phyloP scores from a whole-genome alignment of 2,888 invertebrate species.

The Rhorus exstirpatorius region DNA sequence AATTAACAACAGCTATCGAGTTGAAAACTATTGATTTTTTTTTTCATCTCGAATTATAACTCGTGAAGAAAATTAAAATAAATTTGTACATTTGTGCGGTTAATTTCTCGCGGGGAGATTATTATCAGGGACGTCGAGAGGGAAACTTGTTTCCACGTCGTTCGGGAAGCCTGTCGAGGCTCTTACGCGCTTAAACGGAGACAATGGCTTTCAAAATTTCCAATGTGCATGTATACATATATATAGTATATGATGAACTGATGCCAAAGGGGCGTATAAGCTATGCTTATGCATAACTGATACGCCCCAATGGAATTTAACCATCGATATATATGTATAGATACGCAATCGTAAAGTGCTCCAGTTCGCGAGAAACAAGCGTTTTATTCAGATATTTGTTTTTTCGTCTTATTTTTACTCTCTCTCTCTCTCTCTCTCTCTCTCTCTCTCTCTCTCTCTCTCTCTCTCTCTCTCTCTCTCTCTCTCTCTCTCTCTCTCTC shows the following conservation, averaged over 20 bases:
- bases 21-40: slow-evolving; percentile 18
- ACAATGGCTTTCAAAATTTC: slow-evolving; percentile 68
- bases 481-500: slow-evolving; percentile 21
- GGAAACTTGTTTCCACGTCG: slow-evolving; percentile 51
- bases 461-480: too few species aligned
- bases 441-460: too few species aligned
- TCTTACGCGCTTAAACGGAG: slow-evolving; percentile 61
- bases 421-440: too few species aligned
- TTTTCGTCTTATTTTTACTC: slow-evolving; percentile 7
- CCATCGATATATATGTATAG: not conserved
- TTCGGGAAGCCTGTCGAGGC: slow-evolving; percentile 29
- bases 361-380: slow-evolving; percentile 56
- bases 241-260: too few species aligned
- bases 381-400: slow-evolving; percentile 46
- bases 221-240: not conserved
- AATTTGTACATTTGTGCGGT: too few species aligned
- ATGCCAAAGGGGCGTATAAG: too few species aligned
- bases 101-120: slow-evolving; percentile 13
- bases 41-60: not conserved
- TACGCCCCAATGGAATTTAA: too few species aligned
- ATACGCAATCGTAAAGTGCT: slow-evolving; percentile 55
- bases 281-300: too few species aligned
- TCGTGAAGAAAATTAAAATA: slow-evolving; percentile 13
- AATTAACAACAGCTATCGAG: not conserved
- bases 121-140: slow-evolving; percentile 34